A percentile compares a stretch with the other conserved stretches of the same genome.
phyloP scores from a whole-genome alignment of 2,113 vertebrate species.

The Oreochromis tanganicae region DNA sequence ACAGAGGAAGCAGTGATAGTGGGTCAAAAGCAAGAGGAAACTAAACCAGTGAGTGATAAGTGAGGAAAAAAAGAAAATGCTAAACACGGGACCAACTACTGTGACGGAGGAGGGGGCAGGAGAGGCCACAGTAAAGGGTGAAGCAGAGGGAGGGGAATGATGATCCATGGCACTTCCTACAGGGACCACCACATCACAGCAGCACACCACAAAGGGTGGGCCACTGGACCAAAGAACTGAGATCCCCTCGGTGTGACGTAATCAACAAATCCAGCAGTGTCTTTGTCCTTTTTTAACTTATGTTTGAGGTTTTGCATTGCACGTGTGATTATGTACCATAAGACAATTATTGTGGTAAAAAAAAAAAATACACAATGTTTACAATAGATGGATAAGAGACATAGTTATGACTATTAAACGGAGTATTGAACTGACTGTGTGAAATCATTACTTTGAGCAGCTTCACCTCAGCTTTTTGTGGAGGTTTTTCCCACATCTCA shows the following conservation, averaged over 20 bases:
- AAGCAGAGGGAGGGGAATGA: neutral
- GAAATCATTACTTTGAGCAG: neutral
- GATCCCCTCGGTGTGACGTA: constrained; percentile 60
- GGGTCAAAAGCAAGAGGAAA: constrained; percentile 35
- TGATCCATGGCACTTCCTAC: constrained; percentile 61
- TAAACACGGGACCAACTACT: constrained; percentile 66
- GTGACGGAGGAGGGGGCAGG: constrained; percentile 44
- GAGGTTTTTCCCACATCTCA: neutral
- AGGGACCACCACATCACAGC: constrained; percentile 63
- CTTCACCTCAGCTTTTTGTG: neutral
- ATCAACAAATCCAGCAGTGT: constrained; percentile 70
- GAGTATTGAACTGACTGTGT: constrained; percentile 54
- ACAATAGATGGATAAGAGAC: constrained; percentile 69
- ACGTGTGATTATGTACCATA: constrained; percentile 72
- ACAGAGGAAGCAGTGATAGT: neutral
- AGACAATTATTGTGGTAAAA: constrained; percentile 62
- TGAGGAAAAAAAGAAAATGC: constrained; percentile 2
- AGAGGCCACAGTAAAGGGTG: constrained; percentile 56
- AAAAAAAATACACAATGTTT: constrained; percentile 62
- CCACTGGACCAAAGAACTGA: constrained; percentile 70
- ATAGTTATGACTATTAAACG: constrained; percentile 72
- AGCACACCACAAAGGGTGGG: constrained; percentile 63
- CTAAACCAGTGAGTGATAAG: constrained; percentile 13
- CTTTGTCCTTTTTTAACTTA: constrained; percentile 67
- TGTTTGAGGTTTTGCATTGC: constrained; percentile 67